Base-by-base conservation (phyloP, 1,140 invertebrate genomes). In the Diabrotica virgifera region DNA sequence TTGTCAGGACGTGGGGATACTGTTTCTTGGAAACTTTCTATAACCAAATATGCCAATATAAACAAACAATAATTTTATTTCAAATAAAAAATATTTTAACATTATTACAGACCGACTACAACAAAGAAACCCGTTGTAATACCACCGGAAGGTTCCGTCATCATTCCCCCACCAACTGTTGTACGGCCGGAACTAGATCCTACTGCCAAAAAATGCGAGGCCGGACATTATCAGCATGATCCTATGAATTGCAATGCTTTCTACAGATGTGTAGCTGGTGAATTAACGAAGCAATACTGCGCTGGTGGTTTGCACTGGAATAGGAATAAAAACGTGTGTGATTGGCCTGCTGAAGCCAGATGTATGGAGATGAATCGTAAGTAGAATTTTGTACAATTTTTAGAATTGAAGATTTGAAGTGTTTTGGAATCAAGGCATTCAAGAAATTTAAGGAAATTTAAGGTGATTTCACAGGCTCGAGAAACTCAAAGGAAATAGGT, bases 231-330 rank as follows among this genome's bases (percentile, higher is more conserved):
- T 74, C 78, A 82, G 35, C 76, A 87, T 0, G 88, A 91, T 65
- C 83, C 85, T 0, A 79, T 74, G 0, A 89, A 91, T 72, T 95
- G 92, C 69, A 87, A 86, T 63, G 83, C 84, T 0, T 95, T 92
- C 73, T 88, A 89, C 62, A 84, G 89, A 73, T 94, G 92, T 72
- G 84, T 90, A 10, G 79, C 85, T 5, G 89, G 89, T 0, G 85
- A 87, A 59, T 81, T 89, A 59, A 82, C 81, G 52, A 86, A 85
- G 36, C 86, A 90, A 68, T 84, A 86, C 35, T 94, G 92, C 75
- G 87, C 90, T 0, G 85, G 87, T 0, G 90, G 90, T 38, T 76
- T 94, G n/a, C 90, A 94, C 72, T 95, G 91, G 91, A 91, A 92
- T 70, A 75, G 78, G 7, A 75, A 78, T 5, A 79, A 80, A 11